Conservation (phyloP, 2,888 invertebrate species). For the Parthenolecanium corni region DNA sequence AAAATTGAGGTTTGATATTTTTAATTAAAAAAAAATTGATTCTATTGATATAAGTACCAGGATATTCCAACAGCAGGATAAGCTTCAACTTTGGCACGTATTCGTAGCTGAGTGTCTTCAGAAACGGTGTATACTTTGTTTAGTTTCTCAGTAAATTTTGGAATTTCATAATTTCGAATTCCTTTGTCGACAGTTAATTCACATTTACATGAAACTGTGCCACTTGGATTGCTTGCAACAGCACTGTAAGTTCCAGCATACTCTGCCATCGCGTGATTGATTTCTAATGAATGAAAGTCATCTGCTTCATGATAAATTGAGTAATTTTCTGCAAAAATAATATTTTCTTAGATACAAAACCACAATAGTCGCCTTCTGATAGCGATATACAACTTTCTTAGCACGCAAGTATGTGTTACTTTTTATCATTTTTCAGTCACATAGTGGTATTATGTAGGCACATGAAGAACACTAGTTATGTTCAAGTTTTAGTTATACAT, state of each 20-base stretch:
- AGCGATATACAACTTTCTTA: neutral
- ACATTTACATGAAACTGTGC: conserved; percentile 68
- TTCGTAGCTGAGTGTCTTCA: conserved; percentile 50
- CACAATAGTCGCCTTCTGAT: neutral
- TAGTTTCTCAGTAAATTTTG: conserved; percentile 59
- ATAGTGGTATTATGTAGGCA: too few species aligned
- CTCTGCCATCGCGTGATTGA: conserved; percentile 60
- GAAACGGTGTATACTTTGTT: conserved; percentile 52
- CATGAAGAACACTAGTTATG: too few species aligned
- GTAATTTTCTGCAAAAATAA: conserved; percentile 5
- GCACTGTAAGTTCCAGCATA: conserved; percentile 72
- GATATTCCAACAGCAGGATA: conserved; percentile 66
- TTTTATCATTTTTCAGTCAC: neutral
- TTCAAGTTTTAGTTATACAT: too few species aligned
- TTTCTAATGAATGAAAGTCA: conserved; percentile 74
- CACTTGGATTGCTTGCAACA: conserved; percentile 64
- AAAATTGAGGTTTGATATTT: too few species aligned
- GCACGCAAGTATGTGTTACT: neutral
- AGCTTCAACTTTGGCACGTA: conserved; percentile 46
- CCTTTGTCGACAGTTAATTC: conserved; percentile 42
- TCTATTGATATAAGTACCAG: conserved; percentile 45
- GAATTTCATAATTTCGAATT: conserved; percentile 66
- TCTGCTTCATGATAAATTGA: conserved; percentile 44
- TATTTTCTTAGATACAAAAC: neutral
- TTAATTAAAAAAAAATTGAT: too few species aligned